Base-by-base conservation (phyloP, 23 tunicate species). In the Aplidium turbinatum region DNA sequence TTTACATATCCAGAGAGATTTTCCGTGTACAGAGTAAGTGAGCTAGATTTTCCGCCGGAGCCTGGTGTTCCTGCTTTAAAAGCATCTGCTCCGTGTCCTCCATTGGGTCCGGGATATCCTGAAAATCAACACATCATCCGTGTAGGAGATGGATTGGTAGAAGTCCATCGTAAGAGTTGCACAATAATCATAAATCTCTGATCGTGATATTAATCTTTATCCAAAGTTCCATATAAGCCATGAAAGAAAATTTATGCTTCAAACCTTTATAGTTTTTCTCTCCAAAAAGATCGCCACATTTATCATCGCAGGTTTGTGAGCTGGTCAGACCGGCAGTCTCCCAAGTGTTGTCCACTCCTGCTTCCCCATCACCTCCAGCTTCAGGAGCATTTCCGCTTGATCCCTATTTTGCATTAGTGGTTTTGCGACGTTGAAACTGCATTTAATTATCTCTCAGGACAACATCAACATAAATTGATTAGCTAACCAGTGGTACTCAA, bases 31-130 rank as follows among this genome's bases (percentile, higher is more conserved):
- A 71, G 4, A 23, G 61, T 71, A 36, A 50, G 36, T 31, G 77
- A 33, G 4, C 62, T 24, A 4, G 62, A 60, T 16, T 47, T 71
- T 20, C 77, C 77, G 7, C 77, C 77, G 27, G 62, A 34, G 3
- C 77, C 77, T 4, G 77, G 22, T 7, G 16, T 5, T 4, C 77
- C 77, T 7, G 61, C 35, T 71, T 71, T 71, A 7, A 9, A 19
- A 6, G 77, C 61, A 61, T 71, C 62, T 21, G 26, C 34, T 3
- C 62, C 77, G 26, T 48, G 26, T 3, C 62, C 77, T 2, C 77
- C 77, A 35, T 71, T 28, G n/a, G 77, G 77, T 26, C 77, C 77
- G 9, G 77, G 61, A 28, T 71, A 47, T 47, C 77, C 77, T 71
- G 28, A 11, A 34, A 36, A 67, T 21, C 13, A 45, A 45, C 18